Evolutionary conservation across 1,140 invertebrate genomes (phyloP).

Genomic region (Phymastichus coffea): DNA sequence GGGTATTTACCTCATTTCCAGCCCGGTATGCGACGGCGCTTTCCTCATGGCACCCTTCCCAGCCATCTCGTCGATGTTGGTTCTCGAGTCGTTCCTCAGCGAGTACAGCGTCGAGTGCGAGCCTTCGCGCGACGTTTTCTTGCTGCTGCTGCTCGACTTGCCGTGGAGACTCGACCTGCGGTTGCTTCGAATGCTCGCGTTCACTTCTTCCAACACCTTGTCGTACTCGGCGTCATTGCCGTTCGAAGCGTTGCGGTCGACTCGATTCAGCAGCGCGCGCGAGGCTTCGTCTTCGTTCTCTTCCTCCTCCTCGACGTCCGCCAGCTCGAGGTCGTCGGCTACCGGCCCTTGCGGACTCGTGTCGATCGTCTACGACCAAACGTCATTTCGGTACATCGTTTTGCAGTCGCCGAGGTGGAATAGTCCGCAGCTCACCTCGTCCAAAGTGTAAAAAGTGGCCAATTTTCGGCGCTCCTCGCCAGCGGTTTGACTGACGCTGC

Average conservation of each 20-base stretch:
- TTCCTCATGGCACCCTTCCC: conserved; percentile 27
- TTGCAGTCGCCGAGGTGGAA: no score
- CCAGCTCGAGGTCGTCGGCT: not conserved
- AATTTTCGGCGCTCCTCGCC: conserved; percentile 27
- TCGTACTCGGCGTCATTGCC: conserved; percentile 36
- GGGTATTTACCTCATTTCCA: conserved; percentile 31
- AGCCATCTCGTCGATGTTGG: conserved; percentile 25
- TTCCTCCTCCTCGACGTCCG: not conserved
- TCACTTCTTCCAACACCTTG: conserved; percentile 35
- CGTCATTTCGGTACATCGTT: not conserved
- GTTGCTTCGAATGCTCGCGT: conserved; percentile 34
- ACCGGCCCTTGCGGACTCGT: not conserved
- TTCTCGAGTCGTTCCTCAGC: conserved; percentile 31
- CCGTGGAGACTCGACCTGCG: conserved; percentile 23
- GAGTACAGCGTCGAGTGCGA: conserved; percentile 33
- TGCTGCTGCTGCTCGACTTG: conserved; percentile 32
- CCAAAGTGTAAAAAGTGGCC: conserved; percentile 42
- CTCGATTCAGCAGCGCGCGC: not conserved
- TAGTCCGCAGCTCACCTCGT: no score
- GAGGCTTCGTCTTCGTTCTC: not conserved
- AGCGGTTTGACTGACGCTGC: conserved; percentile 28
- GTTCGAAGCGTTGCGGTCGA: not conserved
- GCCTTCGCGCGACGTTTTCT: conserved; percentile 30
- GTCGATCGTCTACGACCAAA: not conserved
- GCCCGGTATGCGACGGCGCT: conserved; percentile 33